Evolutionary conservation across 2,113 vertebrate genomes (phyloP).

Genomic region (Microcebus murinus): DNA sequence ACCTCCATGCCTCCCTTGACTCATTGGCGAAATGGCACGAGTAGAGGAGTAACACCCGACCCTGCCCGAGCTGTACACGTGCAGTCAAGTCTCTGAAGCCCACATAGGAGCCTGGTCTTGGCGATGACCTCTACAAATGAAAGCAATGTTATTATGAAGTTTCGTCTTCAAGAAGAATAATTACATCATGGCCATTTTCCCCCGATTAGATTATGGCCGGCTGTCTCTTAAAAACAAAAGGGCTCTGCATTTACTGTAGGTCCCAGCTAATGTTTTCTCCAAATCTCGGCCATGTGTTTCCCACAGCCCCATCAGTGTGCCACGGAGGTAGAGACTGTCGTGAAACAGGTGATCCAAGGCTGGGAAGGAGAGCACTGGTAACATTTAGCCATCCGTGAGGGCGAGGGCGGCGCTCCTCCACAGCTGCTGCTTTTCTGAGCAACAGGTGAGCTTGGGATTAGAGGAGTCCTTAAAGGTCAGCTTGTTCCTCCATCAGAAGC

Average conservation of each 20-base stretch:
- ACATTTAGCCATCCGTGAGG: neutral
- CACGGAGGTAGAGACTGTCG: neutral
- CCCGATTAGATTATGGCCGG: slow-evolving; percentile 36
- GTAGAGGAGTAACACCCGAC: neutral
- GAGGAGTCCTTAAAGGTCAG: neutral
- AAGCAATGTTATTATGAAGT: slow-evolving; percentile 34
- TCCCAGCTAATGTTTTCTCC: neutral
- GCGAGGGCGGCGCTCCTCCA: neutral
- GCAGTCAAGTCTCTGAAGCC: neutral
- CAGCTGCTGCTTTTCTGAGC: neutral
- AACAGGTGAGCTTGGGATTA: neutral
- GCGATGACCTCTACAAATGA: neutral
- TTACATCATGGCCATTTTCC: slow-evolving; percentile 51
- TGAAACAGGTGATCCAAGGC: neutral
- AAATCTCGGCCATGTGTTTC: neutral
- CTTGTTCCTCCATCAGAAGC: neutral
- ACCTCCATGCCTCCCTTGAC: neutral
- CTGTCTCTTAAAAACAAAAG: neutral
- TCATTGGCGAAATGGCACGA: neutral
- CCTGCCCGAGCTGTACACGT: neutral
- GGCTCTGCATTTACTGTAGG: neutral
- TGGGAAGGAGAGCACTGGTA: neutral
- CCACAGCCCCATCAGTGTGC: too few relatives aligned
- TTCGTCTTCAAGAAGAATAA: slow-evolving; percentile 53
- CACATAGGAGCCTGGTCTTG: neutral